These are phyloP conservation scores for Capreolus pygargus DNA, from an alignment of 2,113 vertebrate species.

Conservation along the genomic window DNA sequence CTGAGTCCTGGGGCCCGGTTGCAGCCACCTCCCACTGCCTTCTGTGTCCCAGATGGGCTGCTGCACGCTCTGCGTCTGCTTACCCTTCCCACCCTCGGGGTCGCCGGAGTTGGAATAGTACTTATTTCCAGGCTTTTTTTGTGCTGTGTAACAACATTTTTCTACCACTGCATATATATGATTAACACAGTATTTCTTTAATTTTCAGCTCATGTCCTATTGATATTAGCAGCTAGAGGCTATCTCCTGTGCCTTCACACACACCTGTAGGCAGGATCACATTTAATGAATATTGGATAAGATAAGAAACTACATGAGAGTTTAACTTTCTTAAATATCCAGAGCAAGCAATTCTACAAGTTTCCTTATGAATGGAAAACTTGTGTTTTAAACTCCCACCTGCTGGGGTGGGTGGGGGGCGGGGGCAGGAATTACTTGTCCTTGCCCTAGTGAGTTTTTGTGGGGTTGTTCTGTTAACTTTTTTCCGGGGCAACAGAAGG, in stretches of 20 bases:
- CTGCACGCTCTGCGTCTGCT: conserved; percentile 8
- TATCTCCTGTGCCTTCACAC: neutral
- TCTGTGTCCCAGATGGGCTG: neutral
- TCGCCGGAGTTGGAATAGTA: neutral
- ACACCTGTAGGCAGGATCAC: neutral
- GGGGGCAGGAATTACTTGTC: neutral
- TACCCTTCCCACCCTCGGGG: neutral
- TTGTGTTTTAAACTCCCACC: neutral
- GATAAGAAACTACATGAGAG: neutral
- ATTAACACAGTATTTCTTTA: neutral
- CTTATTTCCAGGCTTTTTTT: neutral
- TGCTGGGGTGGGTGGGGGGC: neutral
- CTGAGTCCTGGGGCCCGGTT: neutral
- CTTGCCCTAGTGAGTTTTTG: neutral
- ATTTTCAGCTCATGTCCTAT: neutral
- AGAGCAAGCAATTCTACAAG: neutral
- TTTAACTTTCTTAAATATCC: neutral
- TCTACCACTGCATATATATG: conserved; percentile 60
- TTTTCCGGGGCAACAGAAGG: neutral
- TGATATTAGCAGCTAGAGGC: neutral
- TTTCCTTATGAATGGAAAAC: neutral
- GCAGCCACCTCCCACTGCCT: neutral
- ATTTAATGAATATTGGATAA: neutral
- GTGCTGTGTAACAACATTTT: neutral
- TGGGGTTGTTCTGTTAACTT: neutral